Base-by-base conservation (phyloP, 2,888 invertebrate species). In the Hymenopus coronatus region DNA sequence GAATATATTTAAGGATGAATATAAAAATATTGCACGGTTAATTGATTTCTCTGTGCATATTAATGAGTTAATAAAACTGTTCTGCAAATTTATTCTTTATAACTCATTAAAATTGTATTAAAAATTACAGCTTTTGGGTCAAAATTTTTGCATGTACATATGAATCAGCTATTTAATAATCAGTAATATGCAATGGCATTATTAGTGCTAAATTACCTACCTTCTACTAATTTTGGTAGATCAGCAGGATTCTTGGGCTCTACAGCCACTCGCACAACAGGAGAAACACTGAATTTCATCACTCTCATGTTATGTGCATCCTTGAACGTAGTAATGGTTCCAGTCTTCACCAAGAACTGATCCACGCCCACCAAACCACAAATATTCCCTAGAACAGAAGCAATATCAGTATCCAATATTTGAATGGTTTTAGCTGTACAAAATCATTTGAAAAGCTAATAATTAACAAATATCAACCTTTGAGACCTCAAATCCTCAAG, bases 271-370 rank as follows among this genome's bases (percentile, higher is more conserved):
- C 99, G 97, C 93, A 99, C 99, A 90, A 99, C 99, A 91, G 99
- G 99, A 6, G 99, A 99, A 88, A 99, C 99, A 92, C 98, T 98
- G 97, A 99, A 99, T 94, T 99, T 99, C 99, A 99, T 99, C 92
- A 99, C 98, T 95, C 97, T 95, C 98, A 99, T 97, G 96, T 99
- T 99, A 95, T 99, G 99, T 20, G 99, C 99, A 93, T 99, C 98
- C 95, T 99, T 99, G 95, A 95, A 99, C 81, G 99, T 99, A 91
- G 98, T 97, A 93, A 99, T 99, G 92, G 99, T 99, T 92, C 99
- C 99, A 91, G 99, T 99, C 94, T 99, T 99, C 90, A 99, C 97
- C 93, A 99, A 96, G 95, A 98, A 99, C 94, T 99, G 99, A 95
- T 99, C 99, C 88, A 99, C 99, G 93, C 99, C 99, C 91, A 99